Base-by-base conservation (phyloP, 1,140 invertebrate species). In the Alviniconcha marisindica region DNA sequence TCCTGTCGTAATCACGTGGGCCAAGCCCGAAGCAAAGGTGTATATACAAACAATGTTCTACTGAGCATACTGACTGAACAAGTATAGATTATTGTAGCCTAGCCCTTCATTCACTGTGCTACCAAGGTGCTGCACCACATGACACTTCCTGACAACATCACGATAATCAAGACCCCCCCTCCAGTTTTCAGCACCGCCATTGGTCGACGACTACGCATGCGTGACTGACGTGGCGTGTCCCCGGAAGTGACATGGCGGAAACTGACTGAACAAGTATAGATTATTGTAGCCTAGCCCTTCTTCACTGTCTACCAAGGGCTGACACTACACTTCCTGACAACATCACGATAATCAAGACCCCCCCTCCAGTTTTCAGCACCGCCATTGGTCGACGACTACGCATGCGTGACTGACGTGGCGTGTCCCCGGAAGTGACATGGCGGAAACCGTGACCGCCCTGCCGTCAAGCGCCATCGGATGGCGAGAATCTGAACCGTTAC, bases 401-500 rank as follows among this genome's bases (percentile, higher is more conserved):
- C 21, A 31, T 63, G 21, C 5, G 60, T 63, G 60, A 63, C 7
- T 63, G 60, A 63, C 60, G 24, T n/a, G 24, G 10, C 60, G 60
- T 31, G 60, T 63, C 60, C 21, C 60, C 60, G 60, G 60, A 63
- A 63, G 60, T 63, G 60, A 63, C 60, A 24, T 31, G 28, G 60
- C 60, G 24, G 7, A 12, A 63, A 63, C 7, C 60, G 60, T 63
- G 60, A 63, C 60, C 60, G 60, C 60, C 60, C 60, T 24, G 60
- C 60, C 60, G 60, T 63, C 60, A 63, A n/a, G 60, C 60, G 60
- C 60, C 60, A 63, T 63, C 60, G 5, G 24, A 24, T 63, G 60
- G 24, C 24, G 60, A 31, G 24, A 7, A 63, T 31, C 4, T 24
- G 60, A 31, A 63, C 4, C 28, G 7, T 63, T 24, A 5, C 7